Percentiles rank a stretch among this genome's conserved stretches.
Evolutionary conservation across 2,888 invertebrate species (phyloP).

Genomic region (Agrotis segetum): DNA sequence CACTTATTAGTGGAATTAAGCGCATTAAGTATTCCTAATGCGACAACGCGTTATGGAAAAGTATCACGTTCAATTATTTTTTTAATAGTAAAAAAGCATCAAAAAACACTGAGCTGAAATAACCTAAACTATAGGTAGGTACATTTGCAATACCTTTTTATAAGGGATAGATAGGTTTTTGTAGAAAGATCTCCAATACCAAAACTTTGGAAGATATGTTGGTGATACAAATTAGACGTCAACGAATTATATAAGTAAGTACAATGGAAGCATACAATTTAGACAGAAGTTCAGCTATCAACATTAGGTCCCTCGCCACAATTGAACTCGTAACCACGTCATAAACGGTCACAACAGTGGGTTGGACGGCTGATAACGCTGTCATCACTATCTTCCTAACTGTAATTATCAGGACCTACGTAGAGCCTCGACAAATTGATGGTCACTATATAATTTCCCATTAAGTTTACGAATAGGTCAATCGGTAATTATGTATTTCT

Average conservation of each 20-base stretch:
- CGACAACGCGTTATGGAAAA: slow-evolving; percentile 1
- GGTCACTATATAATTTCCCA: background rate
- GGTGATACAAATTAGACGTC: background rate
- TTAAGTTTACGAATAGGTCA: background rate
- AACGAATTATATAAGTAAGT: background rate
- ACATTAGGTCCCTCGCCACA: slow-evolving; percentile 7
- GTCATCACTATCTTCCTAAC: slow-evolving; percentile 2
- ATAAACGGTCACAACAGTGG: slow-evolving; percentile 24
- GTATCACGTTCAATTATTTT: background rate
- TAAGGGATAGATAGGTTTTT: no score
- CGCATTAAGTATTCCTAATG: background rate
- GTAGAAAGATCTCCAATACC: no score
- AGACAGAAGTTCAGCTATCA: background rate
- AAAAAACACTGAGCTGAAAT: no score
- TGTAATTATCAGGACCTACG: slow-evolving; percentile 11
- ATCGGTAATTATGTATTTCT: background rate
- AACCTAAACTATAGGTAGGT: no score
- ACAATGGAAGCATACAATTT: no score
- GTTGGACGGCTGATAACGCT: slow-evolving; percentile 9
- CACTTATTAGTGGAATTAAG: slow-evolving; percentile 1
- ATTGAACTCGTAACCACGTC: slow-evolving; percentile 10
- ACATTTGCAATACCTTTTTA: no score
- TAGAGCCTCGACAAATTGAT: slow-evolving; percentile 3
- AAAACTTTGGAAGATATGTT: background rate
- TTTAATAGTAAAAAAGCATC: background rate